These are phyloP conservation scores for Mustela erminea DNA, from an alignment of 2,797 vertebrate genomes.

Conservation along the genomic window DNA sequence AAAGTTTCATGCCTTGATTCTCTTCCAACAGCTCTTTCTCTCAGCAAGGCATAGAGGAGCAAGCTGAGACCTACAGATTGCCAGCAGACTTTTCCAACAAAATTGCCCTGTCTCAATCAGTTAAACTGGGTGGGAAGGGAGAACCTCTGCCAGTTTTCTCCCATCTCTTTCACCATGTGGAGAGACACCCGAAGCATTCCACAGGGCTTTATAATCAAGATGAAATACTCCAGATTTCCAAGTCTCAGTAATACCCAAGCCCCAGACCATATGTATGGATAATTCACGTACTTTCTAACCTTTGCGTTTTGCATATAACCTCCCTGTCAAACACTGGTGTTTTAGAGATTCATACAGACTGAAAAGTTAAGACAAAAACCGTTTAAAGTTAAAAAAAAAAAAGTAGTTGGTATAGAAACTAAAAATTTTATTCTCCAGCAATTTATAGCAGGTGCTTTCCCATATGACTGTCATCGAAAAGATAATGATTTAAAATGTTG, in stretches of 20 bases:
- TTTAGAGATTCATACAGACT: conserved; percentile 44
- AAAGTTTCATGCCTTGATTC: conserved; percentile 88
- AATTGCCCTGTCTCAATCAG: conserved; percentile 87
- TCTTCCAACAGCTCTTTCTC: conserved; percentile 84
- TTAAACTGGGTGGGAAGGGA: conserved; percentile 87
- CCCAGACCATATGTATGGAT: conserved; percentile 64
- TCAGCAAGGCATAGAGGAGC: conserved; percentile 86
- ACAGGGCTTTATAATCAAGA: conserved; percentile 81
- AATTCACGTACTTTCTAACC: conserved; percentile 62
- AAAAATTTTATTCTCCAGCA: conserved; percentile 71
- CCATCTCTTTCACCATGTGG: conserved; percentile 77
- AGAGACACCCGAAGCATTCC: conserved; percentile 79
- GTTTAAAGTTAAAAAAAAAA: conserved; percentile 67
- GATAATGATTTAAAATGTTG: conserved; percentile 67
- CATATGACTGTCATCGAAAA: conserved; percentile 56
- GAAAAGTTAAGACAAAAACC: conserved; percentile 51
- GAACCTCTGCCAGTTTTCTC: conserved; percentile 84
- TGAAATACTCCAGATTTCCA: conserved; percentile 82
- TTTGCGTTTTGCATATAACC: conserved; percentile 75
- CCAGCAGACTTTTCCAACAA: conserved; percentile 85
- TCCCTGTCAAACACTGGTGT: conserved; percentile 79
- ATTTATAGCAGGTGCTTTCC: conserved; percentile 55
- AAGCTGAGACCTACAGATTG: conserved; percentile 89
- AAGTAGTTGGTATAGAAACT: conserved; percentile 7
- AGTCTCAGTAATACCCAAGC: conserved; percentile 73